Base-by-base conservation (phyloP, 2,797 vertebrate species). In the Helostoma temminkii region DNA sequence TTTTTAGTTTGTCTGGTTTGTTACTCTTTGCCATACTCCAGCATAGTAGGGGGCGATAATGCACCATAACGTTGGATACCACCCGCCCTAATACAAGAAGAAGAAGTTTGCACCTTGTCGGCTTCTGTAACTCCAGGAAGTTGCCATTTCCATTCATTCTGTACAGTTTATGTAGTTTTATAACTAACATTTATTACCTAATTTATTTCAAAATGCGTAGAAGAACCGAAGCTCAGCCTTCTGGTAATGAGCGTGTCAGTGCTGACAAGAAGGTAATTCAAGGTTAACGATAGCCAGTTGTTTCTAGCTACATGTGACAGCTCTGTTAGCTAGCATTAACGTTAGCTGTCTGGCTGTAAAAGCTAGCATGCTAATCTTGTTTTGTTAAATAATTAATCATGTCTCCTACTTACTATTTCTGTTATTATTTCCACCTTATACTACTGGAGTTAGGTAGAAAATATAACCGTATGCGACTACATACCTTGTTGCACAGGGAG, bases 251-350 rank as follows among this genome's bases (percentile, higher is more conserved):
- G 24, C n/a, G 66, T 16, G 66, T 11, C 8, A 74, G 45, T 43
- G 6, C 75, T 25, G 80, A 86, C 10, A 88, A 39, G 64, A 93
- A 90, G 90, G 90, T 92, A 86, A 61, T 2, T n/a, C 10, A 10
- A 7, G 1, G 28, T 5, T 26, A n/a, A 16, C 19, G 10, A 16
- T 6, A 34, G 45, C 24, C 1, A 2, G 19, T 39, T 43, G 45
- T 45, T 45, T 3, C 26, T 16, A 25, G 28, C 4, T 18, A 15
- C 50, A 55, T 21, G 37, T 60, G 39, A 22, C 41, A 42, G 19
- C 28, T 34, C n/a, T 66, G 61, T n/a, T 65, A 19, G 50, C 73
- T 49, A 46, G n/a, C 42, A 46, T 41, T 45, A 55, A 50, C 72
- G n/a, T n/a, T 34, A 53, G 52, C 73, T 28, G n/a, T n/a, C 30